Conservation (phyloP, 2,888 invertebrate genomes). For the Belgica antarctica region DNA sequence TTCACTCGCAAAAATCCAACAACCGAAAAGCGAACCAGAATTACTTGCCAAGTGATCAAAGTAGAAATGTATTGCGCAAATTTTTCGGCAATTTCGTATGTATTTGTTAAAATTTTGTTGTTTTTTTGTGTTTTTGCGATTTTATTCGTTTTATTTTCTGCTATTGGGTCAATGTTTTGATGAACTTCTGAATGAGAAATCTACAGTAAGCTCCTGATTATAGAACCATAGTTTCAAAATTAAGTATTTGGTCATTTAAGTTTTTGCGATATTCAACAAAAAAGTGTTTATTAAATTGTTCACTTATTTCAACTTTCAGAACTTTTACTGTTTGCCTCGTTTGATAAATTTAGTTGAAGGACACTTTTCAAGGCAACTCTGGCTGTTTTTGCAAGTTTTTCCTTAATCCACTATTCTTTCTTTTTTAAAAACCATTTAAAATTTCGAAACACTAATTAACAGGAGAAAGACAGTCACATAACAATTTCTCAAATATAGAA, state of each 20-base stretch:
- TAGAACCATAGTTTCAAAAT: not conserved
- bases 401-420: not conserved
- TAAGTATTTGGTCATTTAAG: not conserved
- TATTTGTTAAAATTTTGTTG: conserved; percentile 21
- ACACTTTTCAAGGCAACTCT: not conserved
- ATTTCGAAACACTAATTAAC: too few species aligned
- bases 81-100: not conserved
- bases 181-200: conserved; percentile 44
- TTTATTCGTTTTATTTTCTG: conserved; percentile 39
- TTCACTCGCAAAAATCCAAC: not conserved
- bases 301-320: not conserved
- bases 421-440: too few species aligned
- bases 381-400: not conserved
- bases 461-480: too few species aligned
- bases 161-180: conserved; percentile 43
- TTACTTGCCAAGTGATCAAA: not conserved
- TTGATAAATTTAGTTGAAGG: conserved; percentile 42
- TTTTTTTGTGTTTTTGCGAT: conserved; percentile 20
- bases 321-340: conserved; percentile 32
- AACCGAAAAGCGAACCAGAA: conserved; percentile 9
- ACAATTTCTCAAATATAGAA: too few species aligned
- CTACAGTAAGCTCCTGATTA: conserved; percentile 25
- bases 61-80: conserved; percentile 9
- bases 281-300: not conserved
- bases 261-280: not conserved